phyloP scores from a whole-genome alignment of 2,888 invertebrate genomes.

The Drosophila eohydei region DNA sequence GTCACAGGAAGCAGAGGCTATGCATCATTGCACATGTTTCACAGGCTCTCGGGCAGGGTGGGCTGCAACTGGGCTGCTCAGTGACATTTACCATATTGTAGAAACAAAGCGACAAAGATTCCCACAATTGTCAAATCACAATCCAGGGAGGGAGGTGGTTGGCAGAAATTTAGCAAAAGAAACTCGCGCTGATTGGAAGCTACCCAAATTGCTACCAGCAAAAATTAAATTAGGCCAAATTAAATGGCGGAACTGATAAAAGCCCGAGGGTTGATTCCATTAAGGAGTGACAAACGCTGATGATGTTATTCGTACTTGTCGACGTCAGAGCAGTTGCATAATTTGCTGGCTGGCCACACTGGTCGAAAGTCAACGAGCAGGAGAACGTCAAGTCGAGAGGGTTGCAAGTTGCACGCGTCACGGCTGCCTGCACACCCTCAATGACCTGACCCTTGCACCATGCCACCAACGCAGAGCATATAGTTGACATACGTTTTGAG shows the following conservation, averaged over 20 bases:
- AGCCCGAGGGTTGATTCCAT: conserved; percentile 35
- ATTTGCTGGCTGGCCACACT: conserved; percentile 72
- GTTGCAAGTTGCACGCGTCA: conserved; percentile 65
- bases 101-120: conserved; percentile 53
- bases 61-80: conserved; percentile 19
- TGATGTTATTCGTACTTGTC: conserved; percentile 66
- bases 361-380: conserved; percentile 64
- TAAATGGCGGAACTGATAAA: conserved; percentile 58
- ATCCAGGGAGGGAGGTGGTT: conserved; percentile 13
- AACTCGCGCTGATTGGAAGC: conserved; percentile 35
- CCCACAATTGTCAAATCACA: conserved; percentile 80
- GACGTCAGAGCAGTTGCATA: conserved; percentile 48
- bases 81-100: conserved; percentile 73
- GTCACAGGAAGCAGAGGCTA: conserved; percentile 39
- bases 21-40: conserved; percentile 69
- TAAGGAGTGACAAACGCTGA: conserved; percentile 77
- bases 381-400: conserved; percentile 38
- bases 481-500: conserved; percentile 81
- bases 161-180: conserved; percentile 4
- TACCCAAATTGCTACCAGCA: conserved; percentile 63
- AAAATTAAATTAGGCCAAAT: conserved; percentile 78
- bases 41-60: conserved; percentile 27
- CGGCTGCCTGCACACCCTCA: conserved; percentile 75
- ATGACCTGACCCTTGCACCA: conserved; percentile 31
- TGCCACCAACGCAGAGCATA: conserved; percentile 7